Conservation (phyloP, 1,140 invertebrate species). For the Nilaparvata lugens region DNA sequence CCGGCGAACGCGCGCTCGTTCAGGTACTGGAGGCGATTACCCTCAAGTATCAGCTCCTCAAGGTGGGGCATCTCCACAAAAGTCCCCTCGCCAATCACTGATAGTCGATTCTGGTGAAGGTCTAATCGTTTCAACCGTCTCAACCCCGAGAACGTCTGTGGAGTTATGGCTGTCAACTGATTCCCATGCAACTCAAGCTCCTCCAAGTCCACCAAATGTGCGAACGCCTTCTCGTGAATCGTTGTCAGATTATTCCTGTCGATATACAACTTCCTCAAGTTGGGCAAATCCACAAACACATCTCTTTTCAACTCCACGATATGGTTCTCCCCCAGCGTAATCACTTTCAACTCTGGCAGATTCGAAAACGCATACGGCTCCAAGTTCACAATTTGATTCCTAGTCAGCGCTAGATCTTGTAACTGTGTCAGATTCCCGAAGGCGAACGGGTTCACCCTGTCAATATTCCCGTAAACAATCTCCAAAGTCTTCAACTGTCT, state of each 20-base stretch:
- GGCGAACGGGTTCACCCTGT: constrained; percentile 50
- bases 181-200: constrained; percentile 61
- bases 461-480: constrained; percentile 60
- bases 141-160: constrained; percentile 59
- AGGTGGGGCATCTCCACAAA: constrained; percentile 64
- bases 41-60: constrained; percentile 57
- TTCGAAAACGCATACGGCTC: constrained; percentile 55
- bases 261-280: constrained; percentile 51
- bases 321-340: constrained; percentile 60
- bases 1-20: constrained; percentile 60
- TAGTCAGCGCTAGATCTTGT: constrained; percentile 50
- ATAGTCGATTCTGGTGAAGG: constrained; percentile 47
- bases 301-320: constrained; percentile 58
- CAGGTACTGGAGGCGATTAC: constrained; percentile 57
- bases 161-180: constrained; percentile 54
- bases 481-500: constrained; percentile 51
- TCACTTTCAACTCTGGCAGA: constrained; percentile 49
- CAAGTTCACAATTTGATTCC: constrained; percentile 55
- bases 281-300: constrained; percentile 57
- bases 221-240: constrained; percentile 60
- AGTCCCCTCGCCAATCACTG: constrained; percentile 58
- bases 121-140: constrained; percentile 53
- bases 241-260: constrained; percentile 60
- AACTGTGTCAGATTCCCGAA: constrained; percentile 60
- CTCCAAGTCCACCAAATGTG: constrained; percentile 49